Evolutionary conservation across 2,888 invertebrate genomes (phyloP).

Genomic region (Drosophila phalerata): DNA sequence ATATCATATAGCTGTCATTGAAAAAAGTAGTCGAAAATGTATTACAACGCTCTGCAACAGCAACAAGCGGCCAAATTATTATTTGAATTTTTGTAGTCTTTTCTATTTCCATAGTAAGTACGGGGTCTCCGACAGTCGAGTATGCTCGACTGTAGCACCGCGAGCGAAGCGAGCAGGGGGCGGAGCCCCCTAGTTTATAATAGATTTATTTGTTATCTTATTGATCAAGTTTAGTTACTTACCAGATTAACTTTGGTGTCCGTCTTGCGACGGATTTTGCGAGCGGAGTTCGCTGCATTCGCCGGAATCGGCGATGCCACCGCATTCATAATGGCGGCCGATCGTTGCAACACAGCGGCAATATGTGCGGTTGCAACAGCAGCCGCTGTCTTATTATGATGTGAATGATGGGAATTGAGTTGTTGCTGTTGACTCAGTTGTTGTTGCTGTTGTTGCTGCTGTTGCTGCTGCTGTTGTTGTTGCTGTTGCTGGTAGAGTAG

Average conservation of each 20-base stretch:
- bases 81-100: too few relatives aligned
- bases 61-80: too few relatives aligned
- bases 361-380: constrained; percentile 64
- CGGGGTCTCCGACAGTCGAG: too few relatives aligned
- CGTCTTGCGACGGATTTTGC: constrained; percentile 90
- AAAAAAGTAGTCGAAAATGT: too few relatives aligned
- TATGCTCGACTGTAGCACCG: too few relatives aligned
- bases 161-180: too few relatives aligned
- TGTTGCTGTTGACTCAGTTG: constrained; percentile 46
- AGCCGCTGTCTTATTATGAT: constrained; percentile 72
- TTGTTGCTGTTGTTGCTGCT: constrained; percentile 51
- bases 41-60: too few relatives aligned
- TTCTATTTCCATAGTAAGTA: too few relatives aligned
- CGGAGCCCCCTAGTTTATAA: too few relatives aligned
- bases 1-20: too few relatives aligned
- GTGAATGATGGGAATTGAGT: constrained; percentile 60
- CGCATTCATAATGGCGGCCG: constrained; percentile 85
- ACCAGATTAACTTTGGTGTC: constrained; percentile 87
- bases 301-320: constrained; percentile 86
- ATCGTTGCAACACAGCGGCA: constrained; percentile 79
- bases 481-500: constrained; percentile 59
- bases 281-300: constrained; percentile 87
- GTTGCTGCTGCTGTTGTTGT: constrained; percentile 44
- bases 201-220: too few relatives aligned
- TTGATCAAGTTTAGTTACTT: constrained; percentile 12